Evolutionary conservation across 2,113 vertebrate genomes (phyloP).

Genomic region (Pica pica): DNA sequence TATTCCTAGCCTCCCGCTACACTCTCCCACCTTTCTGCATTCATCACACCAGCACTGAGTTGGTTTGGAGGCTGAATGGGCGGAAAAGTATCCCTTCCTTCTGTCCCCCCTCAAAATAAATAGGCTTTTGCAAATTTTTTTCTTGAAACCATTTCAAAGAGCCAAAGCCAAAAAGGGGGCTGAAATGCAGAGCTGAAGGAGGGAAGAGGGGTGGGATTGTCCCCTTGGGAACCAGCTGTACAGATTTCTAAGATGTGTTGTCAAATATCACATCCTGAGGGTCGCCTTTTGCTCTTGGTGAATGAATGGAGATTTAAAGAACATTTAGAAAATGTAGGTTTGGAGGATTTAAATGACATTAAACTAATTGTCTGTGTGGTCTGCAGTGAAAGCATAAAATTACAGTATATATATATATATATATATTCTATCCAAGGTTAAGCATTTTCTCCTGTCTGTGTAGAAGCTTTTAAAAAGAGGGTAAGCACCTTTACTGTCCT

Average conservation of each 20-base stretch:
- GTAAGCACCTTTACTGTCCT: not conserved
- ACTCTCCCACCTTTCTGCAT: not conserved
- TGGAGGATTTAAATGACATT: not conserved
- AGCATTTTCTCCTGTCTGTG: not conserved
- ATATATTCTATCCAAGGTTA: not conserved
- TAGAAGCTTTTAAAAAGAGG: not conserved
- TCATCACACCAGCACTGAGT: not conserved
- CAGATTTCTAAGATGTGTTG: not conserved
- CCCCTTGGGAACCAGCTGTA: not conserved
- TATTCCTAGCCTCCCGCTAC: not conserved
- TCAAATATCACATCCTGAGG: not conserved
- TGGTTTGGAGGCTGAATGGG: not conserved
- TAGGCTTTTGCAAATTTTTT: not conserved
- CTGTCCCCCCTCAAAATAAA: not conserved
- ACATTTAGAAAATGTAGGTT: not conserved
- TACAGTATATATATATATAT: too few species aligned
- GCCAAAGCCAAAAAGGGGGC: not conserved
- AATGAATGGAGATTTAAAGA: not conserved
- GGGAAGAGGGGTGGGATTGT: not conserved
- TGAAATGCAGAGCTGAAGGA: not conserved
- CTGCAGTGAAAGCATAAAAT: not conserved
- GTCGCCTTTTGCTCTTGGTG: not conserved
- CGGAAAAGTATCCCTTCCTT: not conserved
- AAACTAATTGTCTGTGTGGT: not conserved
- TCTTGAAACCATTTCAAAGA: not conserved